phyloP scores from a whole-genome alignment of 2,113 vertebrate genomes.

The Orycteropus afer region DNA sequence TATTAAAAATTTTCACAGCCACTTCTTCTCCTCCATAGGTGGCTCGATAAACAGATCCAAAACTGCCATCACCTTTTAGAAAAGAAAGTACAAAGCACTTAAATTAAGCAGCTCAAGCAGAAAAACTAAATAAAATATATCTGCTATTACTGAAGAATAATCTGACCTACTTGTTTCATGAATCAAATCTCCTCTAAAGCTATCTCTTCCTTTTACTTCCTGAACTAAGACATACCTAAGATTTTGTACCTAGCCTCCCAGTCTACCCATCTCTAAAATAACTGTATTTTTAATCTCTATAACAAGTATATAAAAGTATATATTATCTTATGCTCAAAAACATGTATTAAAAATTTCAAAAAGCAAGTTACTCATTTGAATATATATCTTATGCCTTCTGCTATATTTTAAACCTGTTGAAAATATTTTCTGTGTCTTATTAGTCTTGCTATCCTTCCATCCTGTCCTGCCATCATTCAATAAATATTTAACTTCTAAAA shows the following conservation, averaged over 20 bases:
- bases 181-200: background rate
- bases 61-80: conserved; percentile 94
- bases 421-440: background rate
- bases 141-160: background rate
- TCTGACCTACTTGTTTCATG: background rate
- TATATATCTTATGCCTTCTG: background rate
- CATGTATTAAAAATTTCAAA: background rate
- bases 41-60: conserved; percentile 97
- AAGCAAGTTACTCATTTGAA: background rate
- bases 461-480: background rate
- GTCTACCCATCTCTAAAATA: background rate
- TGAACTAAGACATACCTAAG: background rate
- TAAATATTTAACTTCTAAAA: background rate
- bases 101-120: background rate
- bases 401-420: background rate
- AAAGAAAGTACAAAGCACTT: conserved; percentile 30
- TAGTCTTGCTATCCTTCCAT: background rate
- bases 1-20: conserved; percentile 98
- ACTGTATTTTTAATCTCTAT: background rate
- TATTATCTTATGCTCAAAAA: background rate
- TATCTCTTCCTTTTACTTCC: background rate
- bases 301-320: background rate
- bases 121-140: background rate
- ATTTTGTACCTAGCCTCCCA: background rate
- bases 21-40: conserved; percentile 94